phyloP scores from a whole-genome alignment of 2,888 invertebrate genomes.

The Periphyllus acericola region DNA sequence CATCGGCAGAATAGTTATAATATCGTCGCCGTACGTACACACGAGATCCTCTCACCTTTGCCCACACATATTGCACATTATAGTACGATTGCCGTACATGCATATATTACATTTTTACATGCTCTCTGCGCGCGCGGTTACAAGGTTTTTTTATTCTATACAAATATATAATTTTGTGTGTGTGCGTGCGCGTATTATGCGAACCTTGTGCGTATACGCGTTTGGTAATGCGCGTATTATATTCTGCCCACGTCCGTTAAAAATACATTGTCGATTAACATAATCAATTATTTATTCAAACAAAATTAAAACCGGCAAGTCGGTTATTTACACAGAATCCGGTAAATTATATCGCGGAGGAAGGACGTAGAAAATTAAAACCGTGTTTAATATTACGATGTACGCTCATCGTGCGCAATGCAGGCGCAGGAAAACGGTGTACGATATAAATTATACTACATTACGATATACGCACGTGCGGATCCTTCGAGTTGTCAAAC shows the following conservation, averaged over 20 bases:
- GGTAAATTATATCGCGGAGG: conserved; percentile 33
- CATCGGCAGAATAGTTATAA: no score
- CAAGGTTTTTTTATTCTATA: conserved; percentile 16
- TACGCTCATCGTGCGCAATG: background rate
- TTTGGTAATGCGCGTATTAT: conserved; percentile 4
- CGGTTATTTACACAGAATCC: conserved; percentile 41
- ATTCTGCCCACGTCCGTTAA: conserved; percentile 37
- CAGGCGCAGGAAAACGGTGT: no score
- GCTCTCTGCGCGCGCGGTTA: background rate
- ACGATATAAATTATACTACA: no score
- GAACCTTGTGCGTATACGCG: background rate
- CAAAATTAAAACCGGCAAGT: conserved; percentile 11
- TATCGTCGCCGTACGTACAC: background rate
- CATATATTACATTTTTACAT: background rate
- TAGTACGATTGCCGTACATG: no score
- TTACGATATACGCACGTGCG: background rate
- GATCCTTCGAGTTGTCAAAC: background rate
- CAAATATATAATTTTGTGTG: no score
- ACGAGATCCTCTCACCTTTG: conserved; percentile 3
- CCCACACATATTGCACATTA: background rate
- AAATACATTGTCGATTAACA: conserved; percentile 33
- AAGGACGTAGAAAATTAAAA: conserved; percentile 6
- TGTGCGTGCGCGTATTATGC: background rate
- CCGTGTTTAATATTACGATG: background rate
- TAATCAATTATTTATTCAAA: conserved; percentile 51